Percentiles rank a stretch among this genome's conserved stretches.
These are phyloP conservation scores for Acleris laterana DNA, from an alignment of 2,888 invertebrate genomes.

Conservation along the genomic window DNA sequence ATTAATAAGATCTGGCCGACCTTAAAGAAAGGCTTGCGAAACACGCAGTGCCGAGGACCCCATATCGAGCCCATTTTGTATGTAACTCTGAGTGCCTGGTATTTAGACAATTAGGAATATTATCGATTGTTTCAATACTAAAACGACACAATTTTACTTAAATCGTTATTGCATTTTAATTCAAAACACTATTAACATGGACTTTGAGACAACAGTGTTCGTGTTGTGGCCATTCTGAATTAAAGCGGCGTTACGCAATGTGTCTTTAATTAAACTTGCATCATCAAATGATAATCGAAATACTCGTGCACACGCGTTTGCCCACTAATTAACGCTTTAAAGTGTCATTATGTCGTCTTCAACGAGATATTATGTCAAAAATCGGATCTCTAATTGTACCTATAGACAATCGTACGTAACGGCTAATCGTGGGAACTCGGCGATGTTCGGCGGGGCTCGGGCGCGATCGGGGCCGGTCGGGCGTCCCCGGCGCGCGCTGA, in stretches of 20 bases:
- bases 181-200: no score
- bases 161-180: no score
- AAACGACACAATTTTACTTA: no score
- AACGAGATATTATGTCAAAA: constrained; percentile 41
- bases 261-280: constrained; percentile 24
- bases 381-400: constrained; percentile 41
- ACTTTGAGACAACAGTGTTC: no score
- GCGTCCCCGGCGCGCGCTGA: constrained; percentile 8
- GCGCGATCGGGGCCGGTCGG: constrained; percentile 17
- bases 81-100: no score
- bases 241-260: constrained; percentile 16
- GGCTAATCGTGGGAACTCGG: constrained; percentile 40
- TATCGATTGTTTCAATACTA: no score
- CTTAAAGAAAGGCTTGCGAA: constrained; percentile 25
- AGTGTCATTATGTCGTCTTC: constrained; percentile 18
- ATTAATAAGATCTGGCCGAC: constrained; percentile 27
- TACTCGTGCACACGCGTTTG: constrained; percentile 1
- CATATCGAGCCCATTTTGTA: no score
- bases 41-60: no score
- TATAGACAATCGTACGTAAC: constrained; percentile 42
- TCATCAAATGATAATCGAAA: constrained; percentile 28
- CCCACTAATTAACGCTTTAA: constrained; percentile 39
- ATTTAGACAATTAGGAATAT: no score
- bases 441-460: constrained; percentile 8
- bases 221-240: background rate